Base-by-base conservation (phyloP, 2,888 invertebrate species). In the Suillia variegata region DNA sequence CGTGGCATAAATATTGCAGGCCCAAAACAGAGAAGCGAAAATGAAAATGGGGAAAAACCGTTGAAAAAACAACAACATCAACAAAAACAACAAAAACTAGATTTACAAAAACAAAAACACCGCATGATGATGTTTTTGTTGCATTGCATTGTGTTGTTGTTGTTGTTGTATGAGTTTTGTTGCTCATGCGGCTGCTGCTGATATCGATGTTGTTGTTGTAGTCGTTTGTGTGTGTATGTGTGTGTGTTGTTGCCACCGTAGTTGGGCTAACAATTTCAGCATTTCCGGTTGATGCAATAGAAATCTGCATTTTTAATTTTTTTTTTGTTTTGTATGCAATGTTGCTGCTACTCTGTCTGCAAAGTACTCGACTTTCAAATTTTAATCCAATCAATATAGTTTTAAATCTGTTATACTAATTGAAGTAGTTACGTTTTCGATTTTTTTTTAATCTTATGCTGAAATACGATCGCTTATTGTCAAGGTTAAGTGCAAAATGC, bases 301-400 rank as follows among this genome's bases (percentile, higher is more conserved):
- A 71, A 74, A 73, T 74, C 67, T 69, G 70, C 69, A 74, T 71
- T 74, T 67, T 67, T 66, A 70, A 68, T 71, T 73, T 64, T 51
- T 51, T 33, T 38, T n/a, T 13, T 38, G 12, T 38, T 38, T n/a
- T 38, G n/a, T n/a, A n/a, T 24, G 54, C 49, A 22, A 17, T 59
- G 38, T 20, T 59, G 45, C 31, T 54, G 22, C 38, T 54, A 47
- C 21, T 51, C 54, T 53, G 33, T n/a, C 38, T 49, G 21, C 26
- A n/a, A n/a, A n/a, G n/a, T n/a, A n/a, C n/a, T n/a, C n/a, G n/a
- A n/a, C n/a, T n/a, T n/a, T n/a, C n/a, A n/a, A n/a, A n/a, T n/a
- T n/a, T n/a, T n/a, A n/a, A n/a, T n/a, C n/a, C n/a, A n/a, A n/a
- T n/a, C n/a, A n/a, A n/a, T n/a, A n/a, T n/a, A n/a, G n/a, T n/a